These are phyloP conservation scores for Lochmaea capreae DNA, from an alignment of 2,888 invertebrate species.

Conservation along the genomic window DNA sequence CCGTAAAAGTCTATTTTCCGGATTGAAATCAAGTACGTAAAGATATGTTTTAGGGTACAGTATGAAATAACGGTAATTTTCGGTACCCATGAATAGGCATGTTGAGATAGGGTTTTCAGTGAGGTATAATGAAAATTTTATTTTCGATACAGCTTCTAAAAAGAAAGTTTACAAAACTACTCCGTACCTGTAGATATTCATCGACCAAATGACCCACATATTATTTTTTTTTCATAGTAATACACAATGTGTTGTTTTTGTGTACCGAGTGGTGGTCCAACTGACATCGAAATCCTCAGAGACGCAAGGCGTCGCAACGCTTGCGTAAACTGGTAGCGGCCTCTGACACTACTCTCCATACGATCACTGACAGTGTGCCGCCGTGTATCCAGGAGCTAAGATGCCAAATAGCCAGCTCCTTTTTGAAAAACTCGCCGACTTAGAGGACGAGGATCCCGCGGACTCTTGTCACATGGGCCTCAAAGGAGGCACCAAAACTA, in stretches of 20 bases:
- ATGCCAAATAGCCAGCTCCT: slow-evolving; percentile 63
- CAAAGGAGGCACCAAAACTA: slow-evolving; percentile 46
- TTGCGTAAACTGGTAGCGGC: slow-evolving; percentile 62
- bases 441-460: slow-evolving; percentile 60
- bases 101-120: too few species aligned
- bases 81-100: too few species aligned
- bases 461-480: slow-evolving; percentile 54
- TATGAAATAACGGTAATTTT: too few species aligned
- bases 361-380: slow-evolving; percentile 64
- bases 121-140: too few species aligned
- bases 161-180: neutral
- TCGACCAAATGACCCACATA: slow-evolving; percentile 11
- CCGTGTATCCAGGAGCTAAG: slow-evolving; percentile 64
- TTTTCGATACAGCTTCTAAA: too few species aligned
- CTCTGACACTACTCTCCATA: slow-evolving; percentile 55
- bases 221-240: slow-evolving; percentile 3
- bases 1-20: too few species aligned
- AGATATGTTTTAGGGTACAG: too few species aligned
- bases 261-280: slow-evolving; percentile 22
- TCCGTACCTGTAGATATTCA: neutral
- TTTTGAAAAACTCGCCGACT: slow-evolving; percentile 60
- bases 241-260: slow-evolving; percentile 11
- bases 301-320: slow-evolving; percentile 56
- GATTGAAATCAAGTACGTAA: too few species aligned
- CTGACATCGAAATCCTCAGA: slow-evolving; percentile 19